Conservation (phyloP, 2,797 vertebrate species). For the Peromyscus nudipes region DNA sequence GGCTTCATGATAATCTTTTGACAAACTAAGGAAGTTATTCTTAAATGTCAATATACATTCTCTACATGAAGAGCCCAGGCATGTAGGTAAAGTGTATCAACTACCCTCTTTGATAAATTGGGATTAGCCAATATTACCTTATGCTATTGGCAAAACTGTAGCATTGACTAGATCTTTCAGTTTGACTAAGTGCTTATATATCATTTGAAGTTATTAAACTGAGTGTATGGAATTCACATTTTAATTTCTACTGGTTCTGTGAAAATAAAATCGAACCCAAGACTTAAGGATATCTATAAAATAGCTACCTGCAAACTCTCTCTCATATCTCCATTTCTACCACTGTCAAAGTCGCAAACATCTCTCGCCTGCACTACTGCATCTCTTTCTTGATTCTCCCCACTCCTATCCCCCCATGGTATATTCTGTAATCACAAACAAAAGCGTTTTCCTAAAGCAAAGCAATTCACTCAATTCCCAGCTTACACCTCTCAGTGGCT, state of each 20-base stretch:
- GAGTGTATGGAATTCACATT: background rate
- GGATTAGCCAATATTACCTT: background rate
- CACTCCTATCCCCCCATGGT: background rate
- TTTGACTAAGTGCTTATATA: background rate
- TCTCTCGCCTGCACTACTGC: background rate
- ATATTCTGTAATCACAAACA: background rate
- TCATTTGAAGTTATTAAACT: background rate
- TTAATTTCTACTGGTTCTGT: slow-evolving; percentile 11
- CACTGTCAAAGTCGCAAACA: background rate
- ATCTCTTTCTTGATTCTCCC: background rate
- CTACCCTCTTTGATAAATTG: background rate
- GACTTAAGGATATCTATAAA: background rate
- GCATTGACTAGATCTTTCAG: background rate
- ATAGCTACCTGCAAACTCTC: background rate
- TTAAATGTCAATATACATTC: background rate
- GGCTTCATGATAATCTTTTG: background rate
- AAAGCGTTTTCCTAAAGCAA: background rate
- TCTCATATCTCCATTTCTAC: background rate
- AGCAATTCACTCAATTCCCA: background rate
- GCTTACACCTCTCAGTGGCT: background rate
- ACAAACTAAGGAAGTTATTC: background rate
- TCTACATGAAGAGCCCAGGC: slow-evolving; percentile 7
- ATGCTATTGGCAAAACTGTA: background rate
- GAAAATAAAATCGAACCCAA: slow-evolving; percentile 49
- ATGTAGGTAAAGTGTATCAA: background rate